Evolutionary conservation across 2,113 vertebrate species (phyloP).

Genomic region (Mionectes macconnelli): DNA sequence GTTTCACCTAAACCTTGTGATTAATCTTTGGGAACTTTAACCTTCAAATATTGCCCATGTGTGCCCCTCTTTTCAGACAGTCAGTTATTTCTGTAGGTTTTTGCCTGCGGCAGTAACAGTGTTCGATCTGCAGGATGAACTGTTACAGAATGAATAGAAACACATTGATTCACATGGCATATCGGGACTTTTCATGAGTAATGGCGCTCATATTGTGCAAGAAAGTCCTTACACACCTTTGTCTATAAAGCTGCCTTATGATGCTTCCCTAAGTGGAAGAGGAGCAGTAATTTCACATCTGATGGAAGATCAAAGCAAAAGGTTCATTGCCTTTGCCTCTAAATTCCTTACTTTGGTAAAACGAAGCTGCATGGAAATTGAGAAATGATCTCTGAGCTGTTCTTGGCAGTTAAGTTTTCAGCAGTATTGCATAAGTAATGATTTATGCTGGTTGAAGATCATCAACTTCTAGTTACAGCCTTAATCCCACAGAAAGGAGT

Average conservation of each 20-base stretch:
- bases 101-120: background rate
- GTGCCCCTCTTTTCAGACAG: background rate
- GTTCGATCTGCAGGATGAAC: conserved; percentile 1
- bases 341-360: background rate
- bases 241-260: conserved; percentile 11
- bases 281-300: conserved; percentile 33
- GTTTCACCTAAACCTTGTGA: background rate
- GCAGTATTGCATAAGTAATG: background rate
- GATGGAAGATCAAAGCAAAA: conserved; percentile 8
- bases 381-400: background rate
- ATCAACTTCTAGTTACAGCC: background rate
- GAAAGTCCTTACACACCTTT: background rate
- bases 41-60: background rate
- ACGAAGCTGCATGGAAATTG: background rate
- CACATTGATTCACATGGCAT: background rate
- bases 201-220: background rate
- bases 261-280: conserved; percentile 4
- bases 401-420: background rate
- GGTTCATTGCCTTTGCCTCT: conserved; percentile 11
- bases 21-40: background rate
- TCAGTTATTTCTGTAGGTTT: background rate
- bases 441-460: conserved; percentile 1
- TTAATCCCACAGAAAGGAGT: background rate
- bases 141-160: background rate
- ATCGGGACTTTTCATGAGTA: background rate